A percentile compares a stretch with the other conserved stretches of the same genome.
Evolutionary conservation across 2,797 vertebrate species (phyloP).

Genomic region (Rhabdophis nuchalis): DNA sequence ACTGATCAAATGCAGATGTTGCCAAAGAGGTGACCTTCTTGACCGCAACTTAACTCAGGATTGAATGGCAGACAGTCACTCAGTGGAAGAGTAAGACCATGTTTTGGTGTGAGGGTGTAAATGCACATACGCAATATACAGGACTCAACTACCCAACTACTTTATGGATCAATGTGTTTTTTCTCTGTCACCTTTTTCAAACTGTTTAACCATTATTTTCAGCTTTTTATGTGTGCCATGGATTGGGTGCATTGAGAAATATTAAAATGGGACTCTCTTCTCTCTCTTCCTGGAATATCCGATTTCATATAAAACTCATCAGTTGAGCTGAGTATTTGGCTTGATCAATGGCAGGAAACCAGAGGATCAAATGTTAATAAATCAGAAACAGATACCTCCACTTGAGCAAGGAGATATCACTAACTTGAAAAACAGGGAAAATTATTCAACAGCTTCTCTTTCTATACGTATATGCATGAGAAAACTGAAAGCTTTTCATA

Average conservation of each 20-base stretch:
- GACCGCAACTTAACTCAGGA: slow-evolving; percentile 75
- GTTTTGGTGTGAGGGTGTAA: slow-evolving; percentile 82
- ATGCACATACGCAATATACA: slow-evolving; percentile 79
- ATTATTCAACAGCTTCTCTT: slow-evolving; percentile 69
- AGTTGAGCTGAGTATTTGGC: slow-evolving; percentile 82
- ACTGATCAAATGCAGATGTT: slow-evolving; percentile 98
- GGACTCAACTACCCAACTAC: slow-evolving; percentile 81
- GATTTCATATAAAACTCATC: slow-evolving; percentile 91
- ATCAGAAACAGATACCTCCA: slow-evolving; percentile 88
- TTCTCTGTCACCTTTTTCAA: slow-evolving; percentile 53
- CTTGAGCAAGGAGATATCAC: slow-evolving; percentile 71
- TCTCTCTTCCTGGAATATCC: slow-evolving; percentile 79
- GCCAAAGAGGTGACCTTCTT: slow-evolving; percentile 81
- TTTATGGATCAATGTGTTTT: slow-evolving; percentile 74
- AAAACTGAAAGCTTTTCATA: slow-evolving; percentile 46
- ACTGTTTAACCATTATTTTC: slow-evolving; percentile 54
- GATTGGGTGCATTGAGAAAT: slow-evolving; percentile 59
- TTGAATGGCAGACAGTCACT: slow-evolving; percentile 82
- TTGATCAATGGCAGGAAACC: slow-evolving; percentile 99
- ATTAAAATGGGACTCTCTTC: slow-evolving; percentile 71
- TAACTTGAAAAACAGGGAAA: slow-evolving; percentile 72
- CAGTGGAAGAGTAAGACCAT: slow-evolving; percentile 73
- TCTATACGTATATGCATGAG: slow-evolving; percentile 53
- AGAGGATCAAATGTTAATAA: slow-evolving; percentile 91
- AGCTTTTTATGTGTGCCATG: neutral